Evolutionary conservation across 2,888 invertebrate species (phyloP), one percentile per base, ranked within the genome.

Genomic region (Didymodactylos carnosus): DNA sequence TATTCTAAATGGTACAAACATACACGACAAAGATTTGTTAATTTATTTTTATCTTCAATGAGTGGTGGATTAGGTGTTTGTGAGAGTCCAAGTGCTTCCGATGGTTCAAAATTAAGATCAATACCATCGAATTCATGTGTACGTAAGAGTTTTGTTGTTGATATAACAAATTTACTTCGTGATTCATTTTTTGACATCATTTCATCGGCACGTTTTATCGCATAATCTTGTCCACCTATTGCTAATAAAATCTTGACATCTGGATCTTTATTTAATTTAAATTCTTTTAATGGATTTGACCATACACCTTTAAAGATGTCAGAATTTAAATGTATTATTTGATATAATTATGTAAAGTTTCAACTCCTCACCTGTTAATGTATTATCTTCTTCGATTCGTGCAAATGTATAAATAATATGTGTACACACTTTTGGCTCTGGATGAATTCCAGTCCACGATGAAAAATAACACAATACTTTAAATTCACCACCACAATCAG

Each of bases 361-460:
- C 8, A 23, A 5, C 14, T 29, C 29, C 19, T 62, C n/a, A 62
- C 62, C 62, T 35, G 62, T 62, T 3, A 62, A 35, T 62, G 62
- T 62, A 62, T 62, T 62, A 62, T 71, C 75, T 29, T 72, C 69
- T 70, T 72, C 72, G 39, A 75, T 72, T 19, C 29, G 69, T 16
- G 75, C 75, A 27, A 75, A 75, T 29, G 75, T 72, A n/a, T 72
- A 69, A 11, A 75, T 62, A 16, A 75, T 53, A 72, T 75, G 75
- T 14, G 75, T 75, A 35, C 75, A 75, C 39, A 46, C 43, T 41
- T 75, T 43, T 14, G 35, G 62, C 14, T 72, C 43, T 16, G 75
- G 75, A 39, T 46, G 43, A 19, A 75, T 62, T 8, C 75, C 75
- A 51, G 72, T 71, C 75, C 75, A 75, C 41, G 75, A 75, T 23